Evolutionary conservation across 2,797 vertebrate genomes (phyloP).

Genomic region (Scarus forsteni): DNA sequence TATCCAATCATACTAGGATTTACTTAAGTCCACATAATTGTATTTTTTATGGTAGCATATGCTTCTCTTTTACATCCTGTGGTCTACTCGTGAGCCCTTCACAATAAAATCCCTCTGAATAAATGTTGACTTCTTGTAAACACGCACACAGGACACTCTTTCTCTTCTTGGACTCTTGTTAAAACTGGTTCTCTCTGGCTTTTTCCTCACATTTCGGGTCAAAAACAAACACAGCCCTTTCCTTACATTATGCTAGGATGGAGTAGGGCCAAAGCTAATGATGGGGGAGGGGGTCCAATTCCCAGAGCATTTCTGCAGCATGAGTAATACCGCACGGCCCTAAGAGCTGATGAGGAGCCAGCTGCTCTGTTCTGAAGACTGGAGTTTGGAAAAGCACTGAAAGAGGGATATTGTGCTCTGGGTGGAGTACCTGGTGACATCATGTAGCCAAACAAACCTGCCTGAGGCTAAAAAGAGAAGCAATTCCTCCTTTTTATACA

Average conservation of each 20-base stretch:
- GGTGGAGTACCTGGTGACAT: constrained; percentile 70
- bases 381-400: constrained; percentile 49
- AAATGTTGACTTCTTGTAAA: constrained; percentile 12
- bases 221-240: constrained; percentile 62
- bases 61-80: constrained; percentile 9
- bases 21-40: neutral
- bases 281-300: constrained; percentile 54
- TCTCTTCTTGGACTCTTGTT: constrained; percentile 23
- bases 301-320: constrained; percentile 71
- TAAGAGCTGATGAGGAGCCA: constrained; percentile 66
- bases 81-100: neutral
- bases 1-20: neutral
- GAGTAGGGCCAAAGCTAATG: constrained; percentile 64
- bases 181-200: constrained; percentile 35
- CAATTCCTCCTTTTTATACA: neutral
- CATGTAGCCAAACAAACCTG: constrained; percentile 40
- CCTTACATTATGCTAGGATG: constrained; percentile 59
- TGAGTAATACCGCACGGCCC: constrained; percentile 77
- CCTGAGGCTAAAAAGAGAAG: constrained; percentile 19
- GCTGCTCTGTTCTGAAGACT: constrained; percentile 52
- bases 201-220: constrained; percentile 46
- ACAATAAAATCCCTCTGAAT: constrained; percentile 35
- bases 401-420: constrained; percentile 61
- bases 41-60: constrained; percentile 16
- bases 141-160: constrained; percentile 22